phyloP scores from a whole-genome alignment of 1,140 invertebrate species.

The Drosophila orosa region DNA sequence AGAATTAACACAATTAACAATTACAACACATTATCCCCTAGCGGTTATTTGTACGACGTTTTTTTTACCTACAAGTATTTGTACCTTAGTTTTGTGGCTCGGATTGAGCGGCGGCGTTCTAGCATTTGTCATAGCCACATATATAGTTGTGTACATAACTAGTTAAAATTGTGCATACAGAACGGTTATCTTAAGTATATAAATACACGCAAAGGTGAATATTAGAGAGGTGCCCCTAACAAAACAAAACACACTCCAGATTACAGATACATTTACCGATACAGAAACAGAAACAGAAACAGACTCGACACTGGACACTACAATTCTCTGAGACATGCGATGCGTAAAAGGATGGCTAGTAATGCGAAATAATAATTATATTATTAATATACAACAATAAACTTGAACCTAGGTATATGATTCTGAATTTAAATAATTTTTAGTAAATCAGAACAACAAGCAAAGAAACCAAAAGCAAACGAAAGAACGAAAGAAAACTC shows the following conservation, averaged over 20 bases:
- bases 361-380: slow-evolving; percentile 72
- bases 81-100: slow-evolving; percentile 46
- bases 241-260: slow-evolving; percentile 24
- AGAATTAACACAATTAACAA: slow-evolving; percentile 59
- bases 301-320: slow-evolving; percentile 1
- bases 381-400: slow-evolving; percentile 80
- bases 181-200: slow-evolving; percentile 67
- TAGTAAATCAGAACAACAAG: slow-evolving; percentile 64
- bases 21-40: slow-evolving; percentile 39
- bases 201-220: slow-evolving; percentile 67
- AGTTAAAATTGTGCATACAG: slow-evolving; percentile 74
- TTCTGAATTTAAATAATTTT: slow-evolving; percentile 83
- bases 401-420: slow-evolving; percentile 77
- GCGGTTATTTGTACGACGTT: slow-evolving; percentile 32
- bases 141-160: slow-evolving; percentile 82
- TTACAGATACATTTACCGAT: slow-evolving; percentile 21
- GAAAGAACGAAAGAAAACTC: slow-evolving; percentile 46
- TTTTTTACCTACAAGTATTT: slow-evolving; percentile 57
- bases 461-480: slow-evolving; percentile 28
- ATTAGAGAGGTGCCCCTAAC: slow-evolving; percentile 50
- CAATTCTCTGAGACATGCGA: slow-evolving; percentile 7
- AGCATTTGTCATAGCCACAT: slow-evolving; percentile 76
- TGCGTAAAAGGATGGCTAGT: slow-evolving; percentile 1
- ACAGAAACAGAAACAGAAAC: neutral
- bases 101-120: slow-evolving; percentile 53